Evolutionary conservation across 2,888 invertebrate genomes (phyloP).

Genomic region (Noctua fimbriata): DNA sequence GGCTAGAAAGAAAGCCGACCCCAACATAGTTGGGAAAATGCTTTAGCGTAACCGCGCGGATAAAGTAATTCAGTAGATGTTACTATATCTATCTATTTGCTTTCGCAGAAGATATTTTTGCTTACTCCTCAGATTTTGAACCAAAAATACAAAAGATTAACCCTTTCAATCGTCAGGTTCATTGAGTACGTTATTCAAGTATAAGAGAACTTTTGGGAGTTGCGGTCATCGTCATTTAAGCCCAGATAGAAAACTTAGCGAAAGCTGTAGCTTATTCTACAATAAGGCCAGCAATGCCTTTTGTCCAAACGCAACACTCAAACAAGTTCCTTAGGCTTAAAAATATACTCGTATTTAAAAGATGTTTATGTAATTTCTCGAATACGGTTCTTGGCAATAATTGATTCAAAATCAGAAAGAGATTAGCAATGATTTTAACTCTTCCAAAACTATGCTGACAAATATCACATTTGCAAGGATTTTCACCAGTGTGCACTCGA

Average conservation of each 20-base stretch:
- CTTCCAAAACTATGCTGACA: not conserved
- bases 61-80: not conserved
- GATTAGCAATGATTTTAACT: not conserved
- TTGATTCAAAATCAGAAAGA: slow-evolving; percentile 19
- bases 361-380: not conserved
- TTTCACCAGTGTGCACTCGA: not conserved
- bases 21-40: not conserved
- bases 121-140: slow-evolving; percentile 18
- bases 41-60: not conserved
- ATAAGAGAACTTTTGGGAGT: slow-evolving; percentile 21
- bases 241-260: not conserved
- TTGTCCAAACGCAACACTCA: slow-evolving; percentile 26
- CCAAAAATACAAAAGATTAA: not conserved
- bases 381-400: not conserved
- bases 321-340: slow-evolving; percentile 3
- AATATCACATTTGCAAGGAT: not conserved
- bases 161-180: not conserved
- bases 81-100: not conserved
- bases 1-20: not conserved
- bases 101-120: not conserved
- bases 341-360: slow-evolving; percentile 1
- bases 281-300: not conserved
- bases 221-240: slow-evolving; percentile 11
- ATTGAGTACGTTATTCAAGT: slow-evolving; percentile 3
- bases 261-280: not conserved